Evolutionary conservation across 2,113 vertebrate genomes (phyloP), one percentile per base, ranked within the genome.

Genomic region (Takifugu bimaculatus): DNA sequence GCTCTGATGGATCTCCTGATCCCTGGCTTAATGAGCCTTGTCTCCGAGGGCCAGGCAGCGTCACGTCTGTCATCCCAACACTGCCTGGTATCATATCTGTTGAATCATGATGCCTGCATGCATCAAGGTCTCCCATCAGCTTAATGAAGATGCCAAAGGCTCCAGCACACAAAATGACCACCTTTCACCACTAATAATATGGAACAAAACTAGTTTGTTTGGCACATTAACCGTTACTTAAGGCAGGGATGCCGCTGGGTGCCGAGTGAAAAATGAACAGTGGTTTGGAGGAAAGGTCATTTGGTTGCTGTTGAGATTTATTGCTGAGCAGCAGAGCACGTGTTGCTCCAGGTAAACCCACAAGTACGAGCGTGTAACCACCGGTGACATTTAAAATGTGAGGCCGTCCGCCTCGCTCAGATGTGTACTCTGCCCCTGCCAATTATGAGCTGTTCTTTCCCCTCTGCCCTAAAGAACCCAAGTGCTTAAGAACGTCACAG

Each of bases 301-400:
- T n/a, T 53, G 68, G 50, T 35, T 44, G 67, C 44, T 7, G 51
- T 43, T 20, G 58, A 26, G 61, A 50, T 61, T 62, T 45, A 56
- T 57, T 55, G 60, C 57, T 26, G 43, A 53, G 55, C 39, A 47
- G 54, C 58, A 53, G 47, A 20, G 49, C 48, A 55, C 57, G 65
- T 56, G 72, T 75, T 71, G 70, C 70, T 77, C 28, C 54, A 42
- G 47, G 55, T 74, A 79, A 75, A 68, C 20, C 35, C 70, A 76
- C 77, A 64, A 54, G 68, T 28, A 53, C 52, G 54, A 13, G 39
- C 54, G 43, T 73, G 65, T 80, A 67, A 79, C 68, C 52, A 51
- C 3, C 28, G 56, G 57, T 89, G 89, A 84, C 85, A 91, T 91
- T 90, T 90, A 85, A 39, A 87, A 80, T 69, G 68, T 26, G 53